Conservation (phyloP, 2,113 vertebrate species). For the Meleagris gallopavo region DNA sequence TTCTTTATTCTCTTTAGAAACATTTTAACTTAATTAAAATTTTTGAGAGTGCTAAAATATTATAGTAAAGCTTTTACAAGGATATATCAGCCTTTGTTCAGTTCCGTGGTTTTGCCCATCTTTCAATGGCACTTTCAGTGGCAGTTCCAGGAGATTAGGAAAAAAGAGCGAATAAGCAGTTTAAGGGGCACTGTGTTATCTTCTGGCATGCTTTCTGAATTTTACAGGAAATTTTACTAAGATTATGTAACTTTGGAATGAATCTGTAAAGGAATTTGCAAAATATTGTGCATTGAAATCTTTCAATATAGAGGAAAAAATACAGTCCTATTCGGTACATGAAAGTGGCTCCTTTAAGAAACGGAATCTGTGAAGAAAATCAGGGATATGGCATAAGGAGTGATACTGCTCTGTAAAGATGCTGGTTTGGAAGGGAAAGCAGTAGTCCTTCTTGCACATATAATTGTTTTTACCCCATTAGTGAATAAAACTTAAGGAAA, state of each 20-base stretch:
- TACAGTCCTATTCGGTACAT: not conserved
- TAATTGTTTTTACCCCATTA: not conserved
- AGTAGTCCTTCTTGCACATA: not conserved
- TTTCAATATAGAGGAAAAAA: not conserved
- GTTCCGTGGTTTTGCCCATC: not conserved
- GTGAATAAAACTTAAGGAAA: not conserved
- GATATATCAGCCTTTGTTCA: not conserved
- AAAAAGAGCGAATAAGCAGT: not conserved
- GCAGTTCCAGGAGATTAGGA: not conserved
- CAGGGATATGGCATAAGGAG: not conserved
- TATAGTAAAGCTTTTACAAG: not conserved
- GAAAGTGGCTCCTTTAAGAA: not conserved
- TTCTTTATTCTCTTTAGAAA: not conserved
- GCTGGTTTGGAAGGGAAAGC: not conserved
- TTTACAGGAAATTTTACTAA: not conserved
- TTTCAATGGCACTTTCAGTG: not conserved
- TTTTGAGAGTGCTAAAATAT: not conserved
- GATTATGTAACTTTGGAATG: not conserved
- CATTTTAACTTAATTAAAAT: not conserved
- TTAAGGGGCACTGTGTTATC: not conserved
- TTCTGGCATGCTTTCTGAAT: not conserved
- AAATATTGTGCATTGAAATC: not conserved
- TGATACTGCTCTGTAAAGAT: not conserved
- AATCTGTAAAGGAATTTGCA: not conserved
- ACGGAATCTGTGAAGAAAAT: not conserved